Base-by-base conservation (phyloP, 2,888 invertebrate species). In the Spilosoma lubricipeda region DNA sequence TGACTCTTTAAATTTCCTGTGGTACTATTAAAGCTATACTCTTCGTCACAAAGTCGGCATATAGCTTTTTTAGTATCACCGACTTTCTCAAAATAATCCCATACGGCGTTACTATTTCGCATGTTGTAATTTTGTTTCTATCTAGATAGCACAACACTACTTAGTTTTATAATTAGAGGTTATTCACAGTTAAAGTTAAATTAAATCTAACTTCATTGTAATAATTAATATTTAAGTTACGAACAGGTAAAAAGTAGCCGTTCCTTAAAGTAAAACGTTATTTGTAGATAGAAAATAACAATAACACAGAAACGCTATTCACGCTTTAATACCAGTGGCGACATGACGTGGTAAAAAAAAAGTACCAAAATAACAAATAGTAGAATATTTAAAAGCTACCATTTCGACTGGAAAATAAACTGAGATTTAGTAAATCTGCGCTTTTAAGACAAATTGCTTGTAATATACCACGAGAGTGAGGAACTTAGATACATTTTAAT, bases 31-130 rank as follows among this genome's bases (percentile, higher is more conserved):
- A 42, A 70, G 23, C 42, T 63, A 9, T 63, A 42, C 1, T 36
- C n/a, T 11, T 70, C 42, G 30, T n/a, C 30, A 63, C 70, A 70
- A 63, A 70, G 42, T 63, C 23, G 39, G 42, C 70, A 70, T 63
- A n/a, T 30, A 27, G 42, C 59, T 27, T 27, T 27, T n/a, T 63
- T 70, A 20, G 18, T 30, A 18, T 30, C 45, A 3, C 45, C 27
- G 20, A 70, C 20, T 63, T 63, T 70, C 39, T 39, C 13, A 42
- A 63, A 70, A 70, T 70, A 70, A 11, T 63, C 7, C 70, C 70
- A 70, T 59, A 70, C 63, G 11, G 33, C 30, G 23, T 70, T 63
- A 13, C 7, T 18, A 0, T 27, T 42, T 27, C n/a, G 3, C 67
- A 67, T 67, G 7, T 42, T 36, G 66, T 42, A 27, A 42, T 67